Conservation (phyloP, 2,113 vertebrate species). For the Dissostichus mawsoni region DNA sequence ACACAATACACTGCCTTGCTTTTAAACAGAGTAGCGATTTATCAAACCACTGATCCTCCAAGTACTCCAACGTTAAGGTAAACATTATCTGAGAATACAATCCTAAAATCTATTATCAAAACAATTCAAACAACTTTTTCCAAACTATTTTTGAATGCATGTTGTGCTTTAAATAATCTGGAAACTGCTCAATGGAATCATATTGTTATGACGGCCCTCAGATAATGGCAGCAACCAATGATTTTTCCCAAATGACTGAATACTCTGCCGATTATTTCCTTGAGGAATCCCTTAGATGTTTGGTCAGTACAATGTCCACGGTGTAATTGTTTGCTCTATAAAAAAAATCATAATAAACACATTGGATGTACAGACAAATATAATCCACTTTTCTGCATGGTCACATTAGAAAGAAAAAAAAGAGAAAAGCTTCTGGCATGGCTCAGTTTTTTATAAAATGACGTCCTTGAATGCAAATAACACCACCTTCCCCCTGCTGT, state of each 20-base stretch:
- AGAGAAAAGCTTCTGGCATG: not conserved
- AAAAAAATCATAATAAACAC: too few species aligned
- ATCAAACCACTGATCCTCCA: too few species aligned
- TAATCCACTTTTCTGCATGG: too few species aligned
- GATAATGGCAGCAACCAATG: too few species aligned
- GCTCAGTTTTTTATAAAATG: not conserved
- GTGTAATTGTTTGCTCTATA: too few species aligned
- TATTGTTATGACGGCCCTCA: too few species aligned
- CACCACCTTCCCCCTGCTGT: not conserved
- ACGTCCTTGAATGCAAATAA: not conserved
- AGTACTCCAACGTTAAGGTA: too few species aligned
- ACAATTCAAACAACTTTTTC: not conserved
- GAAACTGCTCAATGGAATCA: not conserved
- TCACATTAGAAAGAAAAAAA: not conserved
- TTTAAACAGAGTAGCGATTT: constrained; percentile 10
- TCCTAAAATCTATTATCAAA: not conserved
- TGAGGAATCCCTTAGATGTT: not conserved
- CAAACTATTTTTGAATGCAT: too few species aligned
- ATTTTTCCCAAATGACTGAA: not conserved
- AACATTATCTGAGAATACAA: too few species aligned
- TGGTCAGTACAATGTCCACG: not conserved
- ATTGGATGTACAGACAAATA: too few species aligned
- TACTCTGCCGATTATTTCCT: not conserved
- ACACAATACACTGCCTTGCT: constrained; percentile 1
- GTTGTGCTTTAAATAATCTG: too few species aligned